A percentile compares a stretch with the other conserved stretches of the same genome.
Conservation (phyloP, 1,140 invertebrate genomes). For the Panagrolaimus sp. region DNA sequence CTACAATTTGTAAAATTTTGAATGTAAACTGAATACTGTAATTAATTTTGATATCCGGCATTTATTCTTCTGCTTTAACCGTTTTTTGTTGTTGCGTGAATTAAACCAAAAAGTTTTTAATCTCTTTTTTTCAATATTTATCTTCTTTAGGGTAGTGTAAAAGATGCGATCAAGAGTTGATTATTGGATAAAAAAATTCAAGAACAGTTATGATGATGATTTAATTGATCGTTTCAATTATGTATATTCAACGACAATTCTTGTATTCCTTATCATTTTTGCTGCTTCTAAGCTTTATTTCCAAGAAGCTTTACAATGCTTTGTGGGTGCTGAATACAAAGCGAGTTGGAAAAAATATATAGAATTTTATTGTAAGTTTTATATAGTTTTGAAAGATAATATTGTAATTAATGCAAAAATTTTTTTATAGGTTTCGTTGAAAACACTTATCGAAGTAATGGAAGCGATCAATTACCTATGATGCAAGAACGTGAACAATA, state of each 20-base stretch:
- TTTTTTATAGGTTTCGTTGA: conserved; percentile 33
- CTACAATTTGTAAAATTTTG: too few relatives aligned
- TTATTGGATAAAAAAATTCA: not conserved
- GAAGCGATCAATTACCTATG: conserved; percentile 23
- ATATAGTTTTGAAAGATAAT: too few relatives aligned
- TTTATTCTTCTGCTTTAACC: too few relatives aligned
- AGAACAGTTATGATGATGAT: conserved; percentile 30
- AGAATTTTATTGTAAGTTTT: conserved; percentile 29
- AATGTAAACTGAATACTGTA: too few relatives aligned
- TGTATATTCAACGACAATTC: conserved; percentile 22
- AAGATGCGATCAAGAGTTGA: not conserved
- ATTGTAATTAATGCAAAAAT: too few relatives aligned
- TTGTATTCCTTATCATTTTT: conserved; percentile 28
- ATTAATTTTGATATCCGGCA: too few relatives aligned
- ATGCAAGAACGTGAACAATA: conserved; percentile 17
- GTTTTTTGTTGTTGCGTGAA: too few relatives aligned
- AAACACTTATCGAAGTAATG: conserved; percentile 32
- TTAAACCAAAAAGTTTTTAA: too few relatives aligned
- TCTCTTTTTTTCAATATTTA: too few relatives aligned
- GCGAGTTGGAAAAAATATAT: conserved; percentile 36
- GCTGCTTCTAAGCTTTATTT: conserved; percentile 36
- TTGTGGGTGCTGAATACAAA: conserved; percentile 12
- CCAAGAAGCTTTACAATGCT: conserved; percentile 41
- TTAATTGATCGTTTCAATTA: conserved; percentile 36
- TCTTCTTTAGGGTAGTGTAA: too few relatives aligned